Conservation (phyloP, 1,140 invertebrate species). For the Drosophila hydei region DNA sequence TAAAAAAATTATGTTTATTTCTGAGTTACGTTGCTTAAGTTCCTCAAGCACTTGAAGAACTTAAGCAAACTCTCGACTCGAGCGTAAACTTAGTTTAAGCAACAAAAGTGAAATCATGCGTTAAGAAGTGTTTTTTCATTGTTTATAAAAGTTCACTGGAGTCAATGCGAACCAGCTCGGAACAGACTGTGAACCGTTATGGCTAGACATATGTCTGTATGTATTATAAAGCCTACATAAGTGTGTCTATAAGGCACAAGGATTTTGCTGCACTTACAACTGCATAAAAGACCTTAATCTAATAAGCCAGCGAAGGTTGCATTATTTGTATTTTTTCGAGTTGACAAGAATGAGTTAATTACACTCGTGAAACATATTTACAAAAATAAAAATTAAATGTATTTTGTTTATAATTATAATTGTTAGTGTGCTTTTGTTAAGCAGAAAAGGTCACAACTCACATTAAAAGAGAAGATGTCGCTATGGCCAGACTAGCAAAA, state of each 20-base stretch:
- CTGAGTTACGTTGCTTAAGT: no score
- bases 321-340: conserved; percentile 15
- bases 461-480: conserved; percentile 60
- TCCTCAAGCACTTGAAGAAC: conserved; percentile 25
- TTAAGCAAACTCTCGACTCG: conserved; percentile 14
- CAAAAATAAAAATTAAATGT: conserved; percentile 66
- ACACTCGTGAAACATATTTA: conserved; percentile 46
- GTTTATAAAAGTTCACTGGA: conserved; percentile 27
- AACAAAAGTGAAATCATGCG: conserved; percentile 23
- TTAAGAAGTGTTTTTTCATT: conserved; percentile 24
- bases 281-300: conserved; percentile 64
- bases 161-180: conserved; percentile 28
- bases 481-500: conserved; percentile 16
- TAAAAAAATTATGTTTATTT: conserved; percentile 18
- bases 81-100: conserved; percentile 12
- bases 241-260: conserved; percentile 43
- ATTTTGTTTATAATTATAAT: conserved; percentile 79
- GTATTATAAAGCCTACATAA: no score
- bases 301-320: conserved; percentile 68
- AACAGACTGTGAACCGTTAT: conserved; percentile 22
- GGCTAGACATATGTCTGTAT: neutral
- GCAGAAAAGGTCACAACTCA: conserved; percentile 62
- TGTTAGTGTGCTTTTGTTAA: conserved; percentile 27
- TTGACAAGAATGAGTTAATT: conserved; percentile 70
- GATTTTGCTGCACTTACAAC: conserved; percentile 60